Conservation (phyloP, 1,140 invertebrate genomes). For the Oryctes rhinoceros region DNA sequence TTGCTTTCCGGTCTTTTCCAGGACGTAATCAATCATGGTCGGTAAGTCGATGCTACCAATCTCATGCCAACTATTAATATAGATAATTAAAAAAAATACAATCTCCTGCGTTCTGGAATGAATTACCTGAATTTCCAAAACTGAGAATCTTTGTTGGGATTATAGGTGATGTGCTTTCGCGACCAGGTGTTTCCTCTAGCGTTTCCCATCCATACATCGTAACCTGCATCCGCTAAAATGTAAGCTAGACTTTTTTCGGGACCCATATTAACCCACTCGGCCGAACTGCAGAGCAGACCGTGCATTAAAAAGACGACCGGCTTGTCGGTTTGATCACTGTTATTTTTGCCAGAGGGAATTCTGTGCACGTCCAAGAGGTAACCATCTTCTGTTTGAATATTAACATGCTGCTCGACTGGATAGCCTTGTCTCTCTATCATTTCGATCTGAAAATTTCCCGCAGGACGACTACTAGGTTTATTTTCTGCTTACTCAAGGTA, state of each 20-base stretch:
- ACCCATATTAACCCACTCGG: slow-evolving; percentile 67
- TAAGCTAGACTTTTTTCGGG: slow-evolving; percentile 66
- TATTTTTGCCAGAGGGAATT: slow-evolving; percentile 60
- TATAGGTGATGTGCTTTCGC: slow-evolving; percentile 32
- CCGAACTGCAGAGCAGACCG: slow-evolving; percentile 68
- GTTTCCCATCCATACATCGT: slow-evolving; percentile 75
- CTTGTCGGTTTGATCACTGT: slow-evolving; percentile 43
- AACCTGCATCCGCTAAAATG: slow-evolving; percentile 69
- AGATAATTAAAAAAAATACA: background rate
- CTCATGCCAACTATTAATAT: slow-evolving; percentile 61
- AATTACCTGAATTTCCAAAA: slow-evolving; percentile 61
- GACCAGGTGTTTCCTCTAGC: slow-evolving; percentile 57
- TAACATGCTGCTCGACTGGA: slow-evolving; percentile 58
- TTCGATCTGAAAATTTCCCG: slow-evolving; percentile 48
- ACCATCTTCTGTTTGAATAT: slow-evolving; percentile 65
- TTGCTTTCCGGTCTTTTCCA: slow-evolving; percentile 64
- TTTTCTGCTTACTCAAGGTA: too few relatives aligned
- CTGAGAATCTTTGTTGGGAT: slow-evolving; percentile 11
- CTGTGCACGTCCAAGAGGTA: slow-evolving; percentile 69
- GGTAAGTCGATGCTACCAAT: slow-evolving; percentile 75
- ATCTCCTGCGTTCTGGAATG: background rate
- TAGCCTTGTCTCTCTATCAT: slow-evolving; percentile 55
- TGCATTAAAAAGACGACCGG: slow-evolving; percentile 71
- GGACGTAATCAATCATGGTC: slow-evolving; percentile 73
- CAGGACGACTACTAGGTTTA: too few relatives aligned